Conservation (phyloP, 2,888 invertebrate genomes). For the Calameuta pallipes region DNA sequence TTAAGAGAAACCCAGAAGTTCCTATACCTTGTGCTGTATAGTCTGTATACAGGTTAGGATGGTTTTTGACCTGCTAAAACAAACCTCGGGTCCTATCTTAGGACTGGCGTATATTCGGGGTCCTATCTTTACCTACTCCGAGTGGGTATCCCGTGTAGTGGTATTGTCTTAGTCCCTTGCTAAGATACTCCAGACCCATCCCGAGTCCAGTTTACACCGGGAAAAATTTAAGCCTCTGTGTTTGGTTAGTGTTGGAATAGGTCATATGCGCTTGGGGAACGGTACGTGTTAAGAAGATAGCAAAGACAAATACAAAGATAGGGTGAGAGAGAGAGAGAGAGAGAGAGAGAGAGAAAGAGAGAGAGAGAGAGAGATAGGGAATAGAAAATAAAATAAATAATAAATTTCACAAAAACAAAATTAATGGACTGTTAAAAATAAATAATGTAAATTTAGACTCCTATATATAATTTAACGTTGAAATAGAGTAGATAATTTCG, state of each 20-base stretch:
- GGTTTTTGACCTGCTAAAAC: conserved; percentile 53
- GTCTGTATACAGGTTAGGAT: conserved; percentile 23
- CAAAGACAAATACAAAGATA: background rate
- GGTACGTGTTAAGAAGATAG: background rate
- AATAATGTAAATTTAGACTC: background rate
- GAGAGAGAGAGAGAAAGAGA: no score
- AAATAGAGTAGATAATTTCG: background rate
- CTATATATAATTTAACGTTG: background rate
- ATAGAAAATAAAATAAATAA: background rate
- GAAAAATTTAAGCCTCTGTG: conserved; percentile 20
- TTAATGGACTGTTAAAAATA: background rate
- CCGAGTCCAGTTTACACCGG: conserved; percentile 25
- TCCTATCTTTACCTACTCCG: conserved; percentile 33
- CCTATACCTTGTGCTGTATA: background rate
- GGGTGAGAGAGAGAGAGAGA: no score
- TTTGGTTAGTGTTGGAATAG: background rate
- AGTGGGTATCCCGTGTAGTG: conserved; percentile 28
- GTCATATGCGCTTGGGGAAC: background rate
- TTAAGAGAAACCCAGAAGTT: conserved; percentile 4
- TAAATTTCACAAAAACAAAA: background rate
- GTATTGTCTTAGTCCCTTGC: conserved; percentile 41
- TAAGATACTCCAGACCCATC: conserved; percentile 29
- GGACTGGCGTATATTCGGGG: conserved; percentile 28
- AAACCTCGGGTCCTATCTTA: conserved; percentile 44
- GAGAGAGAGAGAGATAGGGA: no score